Conservation (phyloP, 2,113 vertebrate genomes). For the Fulica atra region DNA sequence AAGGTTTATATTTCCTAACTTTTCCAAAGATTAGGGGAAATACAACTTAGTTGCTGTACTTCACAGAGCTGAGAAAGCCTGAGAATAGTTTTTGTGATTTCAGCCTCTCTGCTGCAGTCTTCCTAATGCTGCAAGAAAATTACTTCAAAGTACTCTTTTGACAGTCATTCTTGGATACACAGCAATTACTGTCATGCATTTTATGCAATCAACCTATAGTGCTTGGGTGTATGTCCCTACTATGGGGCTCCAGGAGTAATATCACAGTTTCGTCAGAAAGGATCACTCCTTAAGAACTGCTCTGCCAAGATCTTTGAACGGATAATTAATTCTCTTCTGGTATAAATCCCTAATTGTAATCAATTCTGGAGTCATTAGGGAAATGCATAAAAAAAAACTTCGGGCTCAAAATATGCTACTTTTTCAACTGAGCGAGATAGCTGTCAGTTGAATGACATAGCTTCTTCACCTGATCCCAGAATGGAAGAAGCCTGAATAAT, state of each 20-base stretch:
- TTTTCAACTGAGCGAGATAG: not conserved
- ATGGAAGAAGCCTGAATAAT: not conserved
- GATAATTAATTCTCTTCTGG: not conserved
- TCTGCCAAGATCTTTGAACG: not conserved
- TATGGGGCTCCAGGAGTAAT: not conserved
- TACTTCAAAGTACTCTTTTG: constrained; percentile 56
- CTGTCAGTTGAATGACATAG: not conserved
- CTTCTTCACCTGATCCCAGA: not conserved
- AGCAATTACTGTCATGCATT: constrained; percentile 52
- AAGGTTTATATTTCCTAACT: constrained; percentile 61
- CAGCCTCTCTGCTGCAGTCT: not conserved
- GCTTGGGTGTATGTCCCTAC: not conserved
- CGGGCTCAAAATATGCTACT: not conserved
- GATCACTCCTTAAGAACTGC: not conserved
- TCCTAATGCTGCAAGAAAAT: constrained; percentile 62
- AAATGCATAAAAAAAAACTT: not conserved
- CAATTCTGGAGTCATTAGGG: not conserved
- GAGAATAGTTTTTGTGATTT: constrained; percentile 56
- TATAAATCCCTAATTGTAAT: not conserved
- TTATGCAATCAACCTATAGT: not conserved
- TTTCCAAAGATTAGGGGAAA: constrained; percentile 56
- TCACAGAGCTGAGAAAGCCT: constrained; percentile 35
- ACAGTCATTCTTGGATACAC: constrained; percentile 28
- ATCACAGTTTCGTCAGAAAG: not conserved
- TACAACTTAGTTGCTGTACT: constrained; percentile 49